Base-by-base conservation (phyloP, 2,113 vertebrate species). In the Hyperopisus bebe region DNA sequence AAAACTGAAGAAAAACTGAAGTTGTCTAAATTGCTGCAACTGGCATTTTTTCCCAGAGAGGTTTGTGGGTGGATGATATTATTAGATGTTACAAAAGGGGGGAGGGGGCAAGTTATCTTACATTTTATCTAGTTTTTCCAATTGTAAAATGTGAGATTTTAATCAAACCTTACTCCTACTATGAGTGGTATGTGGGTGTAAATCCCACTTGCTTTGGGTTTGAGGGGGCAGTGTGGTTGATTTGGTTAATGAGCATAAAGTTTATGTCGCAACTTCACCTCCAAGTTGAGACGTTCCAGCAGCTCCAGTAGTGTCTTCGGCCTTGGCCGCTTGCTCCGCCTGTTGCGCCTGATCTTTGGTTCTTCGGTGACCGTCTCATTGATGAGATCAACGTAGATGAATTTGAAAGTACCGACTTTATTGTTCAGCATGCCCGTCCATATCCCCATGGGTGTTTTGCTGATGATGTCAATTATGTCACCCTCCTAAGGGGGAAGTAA, bases 361-460 rank as follows among this genome's bases (percentile, higher is more conserved):
- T 89, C 87, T 90, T 98, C 97, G 31, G 97, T 96, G 92, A 97
- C 96, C 85, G 93, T 92, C 83, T 96, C 95, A 74, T 88, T 90
- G 92, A 96, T 88, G 95, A 98, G 90, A 82, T 99, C 96, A 21
- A 99, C 98, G 0, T 99, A 99, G 94, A 99, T 98, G 92, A 99
- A 99, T 93, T 99, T 99, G 93, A 99, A 99, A 92, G 97, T 99
- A 58, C 98, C 98, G 83, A 99, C 97, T 94, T 97, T 99, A 93
- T 97, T 97, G 94, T 98, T 97, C 15, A 99, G 92, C 96, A 98
- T 96, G 86, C 98, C 98, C 0, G 97, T 98, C 98, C 98, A 99
- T 94, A 98, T 99, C 10, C 98, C 98, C 98, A 99, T 99, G 0
- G 97, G 98, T 6, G 97, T 97, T 95, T 99, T 99, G 88, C 97